Conservation (phyloP, 2,113 vertebrate genomes). For the Oryzias curvinotus region DNA sequence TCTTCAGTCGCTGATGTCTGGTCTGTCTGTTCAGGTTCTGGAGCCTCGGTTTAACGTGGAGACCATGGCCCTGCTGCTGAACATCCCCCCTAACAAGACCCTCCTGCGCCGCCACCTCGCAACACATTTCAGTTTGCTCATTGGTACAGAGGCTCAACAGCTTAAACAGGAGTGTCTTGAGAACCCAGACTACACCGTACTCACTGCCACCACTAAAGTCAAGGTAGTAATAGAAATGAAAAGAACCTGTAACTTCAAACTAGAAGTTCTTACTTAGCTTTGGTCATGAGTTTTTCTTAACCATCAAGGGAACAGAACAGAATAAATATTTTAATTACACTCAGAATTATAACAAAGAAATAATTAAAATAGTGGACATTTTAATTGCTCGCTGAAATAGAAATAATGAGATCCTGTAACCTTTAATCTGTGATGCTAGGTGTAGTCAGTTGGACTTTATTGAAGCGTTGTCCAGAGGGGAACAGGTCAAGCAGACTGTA, state of each 20-base stretch:
- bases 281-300: too few relatives aligned
- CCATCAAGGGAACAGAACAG: too few relatives aligned
- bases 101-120: conserved; percentile 91
- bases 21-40: conserved; percentile 80
- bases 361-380: too few relatives aligned
- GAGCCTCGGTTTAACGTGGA: conserved; percentile 97
- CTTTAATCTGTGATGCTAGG: background rate
- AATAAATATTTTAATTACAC: too few relatives aligned
- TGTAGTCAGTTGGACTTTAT: too few relatives aligned
- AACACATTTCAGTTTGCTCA: conserved; percentile 92
- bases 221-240: conserved; percentile 79
- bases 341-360: too few relatives aligned
- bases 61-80: conserved; percentile 94
- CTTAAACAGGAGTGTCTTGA: conserved; percentile 92
- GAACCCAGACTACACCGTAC: conserved; percentile 87
- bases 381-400: background rate
- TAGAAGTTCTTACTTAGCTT: too few relatives aligned
- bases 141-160: conserved; percentile 90
- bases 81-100: conserved; percentile 97
- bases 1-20: background rate
- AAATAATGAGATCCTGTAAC: background rate
- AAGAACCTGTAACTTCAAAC: too few relatives aligned
- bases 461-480: background rate
- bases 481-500: too few relatives aligned
- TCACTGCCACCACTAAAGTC: conserved; percentile 95